phyloP scores from a whole-genome alignment of 1,140 invertebrate species.

The Drosophila erecta region DNA sequence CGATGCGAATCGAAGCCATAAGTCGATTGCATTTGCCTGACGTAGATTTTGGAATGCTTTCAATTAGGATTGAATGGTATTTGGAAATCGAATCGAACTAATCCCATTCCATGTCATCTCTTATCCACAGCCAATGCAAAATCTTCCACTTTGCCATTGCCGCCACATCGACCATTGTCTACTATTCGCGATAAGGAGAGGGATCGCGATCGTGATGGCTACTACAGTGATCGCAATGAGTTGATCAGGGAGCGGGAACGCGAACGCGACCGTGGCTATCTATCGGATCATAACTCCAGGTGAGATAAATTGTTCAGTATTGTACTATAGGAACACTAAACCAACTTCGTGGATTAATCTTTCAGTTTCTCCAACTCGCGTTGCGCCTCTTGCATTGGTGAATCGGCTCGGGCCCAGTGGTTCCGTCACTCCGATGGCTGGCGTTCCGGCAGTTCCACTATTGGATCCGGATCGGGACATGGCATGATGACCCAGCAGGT shows the following conservation, averaged over 20 bases:
- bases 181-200: constrained; percentile 81
- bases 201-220: constrained; percentile 89
- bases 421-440: constrained; percentile 94
- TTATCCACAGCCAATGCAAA: constrained; percentile 86
- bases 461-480: constrained; percentile 86
- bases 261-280: constrained; percentile 91
- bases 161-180: constrained; percentile 87
- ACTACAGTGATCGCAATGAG: constrained; percentile 94
- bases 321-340: background rate
- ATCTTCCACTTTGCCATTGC: constrained; percentile 91
- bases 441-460: constrained; percentile 91
- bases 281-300: constrained; percentile 94
- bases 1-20: constrained; percentile 18
- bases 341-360: background rate
- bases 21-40: constrained; percentile 21
- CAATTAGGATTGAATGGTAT: constrained; percentile 9
- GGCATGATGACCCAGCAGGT: constrained; percentile 81
- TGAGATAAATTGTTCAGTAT: constrained; percentile 67
- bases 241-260: constrained; percentile 88
- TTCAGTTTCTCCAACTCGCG: constrained; percentile 87
- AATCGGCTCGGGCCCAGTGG: constrained; percentile 93
- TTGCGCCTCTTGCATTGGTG: constrained; percentile 93
- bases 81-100: background rate
- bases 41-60: constrained; percentile 32
- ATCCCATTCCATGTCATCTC: background rate